Conservation (phyloP, 2,888 invertebrate species). For the Zootermopsis nevadensis region DNA sequence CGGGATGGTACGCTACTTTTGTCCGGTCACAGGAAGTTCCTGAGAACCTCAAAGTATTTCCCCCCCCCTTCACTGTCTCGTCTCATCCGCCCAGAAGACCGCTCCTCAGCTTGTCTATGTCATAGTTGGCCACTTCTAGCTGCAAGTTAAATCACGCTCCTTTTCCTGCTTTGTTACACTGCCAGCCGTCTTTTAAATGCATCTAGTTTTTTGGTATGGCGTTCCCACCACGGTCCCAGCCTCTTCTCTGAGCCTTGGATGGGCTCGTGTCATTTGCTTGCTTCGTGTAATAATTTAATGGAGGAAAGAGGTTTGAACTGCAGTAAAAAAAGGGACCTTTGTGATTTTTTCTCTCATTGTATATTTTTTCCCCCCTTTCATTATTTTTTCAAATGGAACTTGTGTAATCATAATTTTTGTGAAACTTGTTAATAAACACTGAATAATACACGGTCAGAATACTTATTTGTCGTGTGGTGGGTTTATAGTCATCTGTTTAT, state of each 20-base stretch:
- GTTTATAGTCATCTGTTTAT: background rate
- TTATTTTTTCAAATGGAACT: slow-evolving; percentile 51
- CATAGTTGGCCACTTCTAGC: slow-evolving; percentile 13
- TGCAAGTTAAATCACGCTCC: slow-evolving; percentile 37
- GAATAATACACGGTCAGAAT: slow-evolving; percentile 44
- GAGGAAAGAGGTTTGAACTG: too few relatives aligned
- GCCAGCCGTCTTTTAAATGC: slow-evolving; percentile 24
- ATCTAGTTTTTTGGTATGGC: slow-evolving; percentile 25
- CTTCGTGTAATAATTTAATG: slow-evolving; percentile 14
- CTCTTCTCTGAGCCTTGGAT: background rate
- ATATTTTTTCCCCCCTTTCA: slow-evolving; percentile 44
- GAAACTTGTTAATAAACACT: slow-evolving; percentile 54
- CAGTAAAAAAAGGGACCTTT: slow-evolving; percentile 38
- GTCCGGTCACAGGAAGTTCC: slow-evolving; percentile 51
- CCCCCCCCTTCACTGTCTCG: slow-evolving; percentile 4
- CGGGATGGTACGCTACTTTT: slow-evolving; percentile 38
- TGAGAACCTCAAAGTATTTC: slow-evolving; percentile 11
- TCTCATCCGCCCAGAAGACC: slow-evolving; percentile 1
- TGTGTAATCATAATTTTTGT: slow-evolving; percentile 52
- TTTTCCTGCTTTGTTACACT: slow-evolving; percentile 17
- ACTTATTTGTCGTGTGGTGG: slow-evolving; percentile 33
- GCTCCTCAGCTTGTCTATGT: slow-evolving; percentile 27
- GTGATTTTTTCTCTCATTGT: slow-evolving; percentile 47
- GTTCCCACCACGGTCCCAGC: background rate
- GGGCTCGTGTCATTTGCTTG: background rate